Percentiles rank a stretch among this genome's conserved stretches.
These are phyloP conservation scores for Dendrophyllia cribrosa DNA, from an alignment of 64 coral and sea anemone genomes.

Conservation along the genomic window DNA sequence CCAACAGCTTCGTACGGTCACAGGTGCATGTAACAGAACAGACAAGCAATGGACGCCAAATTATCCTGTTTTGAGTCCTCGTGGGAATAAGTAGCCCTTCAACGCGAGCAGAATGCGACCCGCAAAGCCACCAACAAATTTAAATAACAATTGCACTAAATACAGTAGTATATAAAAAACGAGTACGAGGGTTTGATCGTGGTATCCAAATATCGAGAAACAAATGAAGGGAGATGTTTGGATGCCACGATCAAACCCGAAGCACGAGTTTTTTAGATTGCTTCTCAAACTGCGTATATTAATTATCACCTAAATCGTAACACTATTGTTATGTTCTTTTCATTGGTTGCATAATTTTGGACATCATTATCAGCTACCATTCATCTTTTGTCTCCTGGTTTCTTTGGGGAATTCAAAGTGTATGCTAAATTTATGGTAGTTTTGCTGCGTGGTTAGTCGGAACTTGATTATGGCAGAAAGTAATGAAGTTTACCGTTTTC, in stretches of 20 bases:
- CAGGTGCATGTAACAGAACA: too few relatives aligned
- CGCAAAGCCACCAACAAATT: too few relatives aligned
- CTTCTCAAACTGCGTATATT: background rate
- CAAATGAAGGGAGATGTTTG: background rate
- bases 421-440: background rate
- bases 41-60: too few relatives aligned
- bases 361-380: background rate
- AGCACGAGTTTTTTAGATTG: background rate
- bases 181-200: background rate
- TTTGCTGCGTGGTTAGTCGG: background rate
- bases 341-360: background rate
- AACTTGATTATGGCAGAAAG: background rate
- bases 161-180: background rate
- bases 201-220: background rate
- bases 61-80: too few relatives aligned
- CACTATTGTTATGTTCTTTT: background rate
- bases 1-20: too few relatives aligned
- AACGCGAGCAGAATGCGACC: too few relatives aligned
- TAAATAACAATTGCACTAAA: background rate
- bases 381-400: background rate
- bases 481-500: background rate
- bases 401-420: background rate
- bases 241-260: background rate
- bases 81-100: too few relatives aligned
- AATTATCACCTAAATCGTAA: background rate